Evolutionary conservation across 2,113 vertebrate genomes (phyloP), one percentile per base, ranked within the genome.

Genomic region (Prionailurus bengalensis): DNA sequence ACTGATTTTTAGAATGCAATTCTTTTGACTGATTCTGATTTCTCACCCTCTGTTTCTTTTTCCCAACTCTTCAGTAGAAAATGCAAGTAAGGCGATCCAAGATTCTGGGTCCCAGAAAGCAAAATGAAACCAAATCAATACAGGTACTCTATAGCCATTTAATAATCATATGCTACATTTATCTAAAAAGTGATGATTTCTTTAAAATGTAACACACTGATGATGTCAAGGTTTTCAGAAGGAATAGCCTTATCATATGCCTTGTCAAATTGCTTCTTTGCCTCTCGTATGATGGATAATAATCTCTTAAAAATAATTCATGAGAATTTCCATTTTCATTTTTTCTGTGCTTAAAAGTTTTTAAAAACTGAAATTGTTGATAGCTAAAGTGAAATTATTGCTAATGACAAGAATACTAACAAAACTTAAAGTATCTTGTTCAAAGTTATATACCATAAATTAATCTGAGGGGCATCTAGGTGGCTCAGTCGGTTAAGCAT

Each of bases 111-210:
- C 11, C 51, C 21, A 93, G 58, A 74, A 51, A 65, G 4, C 16
- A 92, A 95, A 95, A 84, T 53, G 29, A 95, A 76, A 73, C 10
- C 73, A 94, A 93, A 91, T 86, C 39, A 79, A 23, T 48, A 65
- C 1, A 16, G 36, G 3, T 27, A 9, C 23, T 68, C 14, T 25
- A 14, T 27, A 51, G 23, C 70, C 17, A 63, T 88, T 89, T 84
- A 27, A 19, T 73, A 71, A 66, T 33, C 4, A 36, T 13, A 21
- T 23, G 2, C n/a, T 19, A 63, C 19, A 10, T 80, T 65, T 66
- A n/a, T 29, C 15, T 58, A 84, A 71, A 45, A 81, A 29, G 29
- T 7, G 10, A 48, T 68, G 5, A 81, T 84, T 96, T 82, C 21
- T 93, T 96, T 93, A 31, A 8, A 58, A 91, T 6, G 42, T 82